Base-by-base conservation (phyloP, 2,797 vertebrate species). In the Paedocypris micromegethes region DNA sequence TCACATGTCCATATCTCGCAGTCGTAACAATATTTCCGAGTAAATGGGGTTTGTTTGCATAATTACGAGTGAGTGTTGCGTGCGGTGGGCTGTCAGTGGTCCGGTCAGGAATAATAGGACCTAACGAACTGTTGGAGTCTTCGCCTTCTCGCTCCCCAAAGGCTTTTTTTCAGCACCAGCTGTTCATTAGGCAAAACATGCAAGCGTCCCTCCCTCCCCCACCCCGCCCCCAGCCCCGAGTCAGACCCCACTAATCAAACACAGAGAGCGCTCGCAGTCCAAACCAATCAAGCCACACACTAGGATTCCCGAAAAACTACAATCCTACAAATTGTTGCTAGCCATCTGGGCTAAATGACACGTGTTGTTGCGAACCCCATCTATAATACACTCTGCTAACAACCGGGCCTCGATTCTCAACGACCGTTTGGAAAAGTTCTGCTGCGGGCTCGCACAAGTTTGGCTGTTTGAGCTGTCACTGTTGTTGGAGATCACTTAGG, bases 181-280 rank as follows among this genome's bases (percentile, higher is more conserved):
- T 91, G 89, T 90, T 92, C 92, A 94, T 95, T 94, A 93, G 86
- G 80, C 86, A 84, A 84, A 86, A 88, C 87, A 94, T 92, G 91
- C 89, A 92, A 91, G 93, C 79, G 81, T 74, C 51, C 83, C 79
- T 75, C 79, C 78, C 61, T 74, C 74, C 67, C 74, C 77, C 77
- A 70, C 64, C 72, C 64, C 68, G 23, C 78, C 77, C 46, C 76
- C 75, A 64, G 58, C 68, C 68, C 56, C 79, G 75, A 67, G 72
- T 64, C 77, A 76, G 71, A 58, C 72, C 64, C 55, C 61, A 58
- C 69, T 70, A 66, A 75, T 73, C 73, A 78, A 63, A 80, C 66
- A 38, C 9, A 57, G 44, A 66, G 45, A 54, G 61, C 43, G n/a
- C 67, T 72, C 4, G 6, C 58, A 50, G 7, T 48, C 56, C 66